Evolutionary conservation across 1,140 invertebrate species (phyloP).

Genomic region (Leucophenga varia): DNA sequence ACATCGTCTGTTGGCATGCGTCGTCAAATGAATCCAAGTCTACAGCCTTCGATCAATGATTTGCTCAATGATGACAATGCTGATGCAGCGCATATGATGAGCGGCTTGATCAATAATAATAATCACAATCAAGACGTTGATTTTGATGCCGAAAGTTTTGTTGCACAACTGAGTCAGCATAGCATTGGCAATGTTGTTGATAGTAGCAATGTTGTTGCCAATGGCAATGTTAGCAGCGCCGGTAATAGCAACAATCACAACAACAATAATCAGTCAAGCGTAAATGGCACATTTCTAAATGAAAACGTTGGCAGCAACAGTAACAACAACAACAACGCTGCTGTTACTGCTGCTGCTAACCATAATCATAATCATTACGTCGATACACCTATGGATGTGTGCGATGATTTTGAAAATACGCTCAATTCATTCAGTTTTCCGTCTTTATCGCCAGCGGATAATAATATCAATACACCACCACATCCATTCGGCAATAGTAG

Average conservation of each 20-base stretch:
- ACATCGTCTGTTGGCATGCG: slow-evolving; percentile 30
- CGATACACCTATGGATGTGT: slow-evolving; percentile 51
- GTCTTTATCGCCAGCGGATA: slow-evolving; percentile 17
- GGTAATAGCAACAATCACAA: slow-evolving; percentile 4
- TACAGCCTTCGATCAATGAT: slow-evolving; percentile 50
- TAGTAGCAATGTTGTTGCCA: slow-evolving; percentile 13
- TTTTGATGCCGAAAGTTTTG: slow-evolving; percentile 49
- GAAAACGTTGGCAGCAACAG: slow-evolving; percentile 8
- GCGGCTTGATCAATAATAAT: slow-evolving; percentile 33
- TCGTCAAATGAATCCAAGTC: slow-evolving; percentile 45
- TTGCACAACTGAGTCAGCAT: slow-evolving; percentile 43
- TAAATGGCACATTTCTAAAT: neutral
- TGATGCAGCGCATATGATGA: slow-evolving; percentile 37
- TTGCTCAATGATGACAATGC: no score
- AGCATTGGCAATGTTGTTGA: slow-evolving; percentile 5
- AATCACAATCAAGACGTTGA: slow-evolving; percentile 37
- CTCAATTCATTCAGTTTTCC: slow-evolving; percentile 40
- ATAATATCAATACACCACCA: slow-evolving; percentile 28
- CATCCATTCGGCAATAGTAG: slow-evolving; percentile 6
- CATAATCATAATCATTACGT: slow-evolving; percentile 16
- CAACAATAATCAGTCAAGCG: slow-evolving; percentile 8
- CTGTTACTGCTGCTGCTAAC: slow-evolving; percentile 3
- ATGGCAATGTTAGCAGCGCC: slow-evolving; percentile 10
- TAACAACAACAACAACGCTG: slow-evolving; percentile 3
- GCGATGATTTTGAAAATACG: slow-evolving; percentile 54